These are phyloP conservation scores for Gymnocheta viridis DNA, from an alignment of 2,888 invertebrate species.

Conservation along the genomic window DNA sequence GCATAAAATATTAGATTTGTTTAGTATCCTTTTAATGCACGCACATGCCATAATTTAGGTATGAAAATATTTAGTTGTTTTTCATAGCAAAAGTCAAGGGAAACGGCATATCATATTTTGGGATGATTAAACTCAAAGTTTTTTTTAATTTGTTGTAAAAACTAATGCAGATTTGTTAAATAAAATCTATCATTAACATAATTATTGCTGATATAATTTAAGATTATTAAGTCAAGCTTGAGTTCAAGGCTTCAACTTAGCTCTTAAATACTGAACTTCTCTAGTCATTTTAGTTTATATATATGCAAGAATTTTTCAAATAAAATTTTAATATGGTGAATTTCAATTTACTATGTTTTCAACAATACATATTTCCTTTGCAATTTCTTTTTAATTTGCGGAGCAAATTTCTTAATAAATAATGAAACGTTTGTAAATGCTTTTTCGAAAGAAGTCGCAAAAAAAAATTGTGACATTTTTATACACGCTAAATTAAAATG, in stretches of 20 bases:
- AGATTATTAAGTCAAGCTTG: no score
- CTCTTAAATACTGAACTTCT: no score
- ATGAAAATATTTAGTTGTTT: not conserved
- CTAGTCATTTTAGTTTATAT: no score
- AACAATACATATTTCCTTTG: not conserved
- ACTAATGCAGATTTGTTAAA: no score
- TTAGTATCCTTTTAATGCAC: slow-evolving; percentile 28
- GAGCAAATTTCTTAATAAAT: not conserved
- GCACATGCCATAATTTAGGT: slow-evolving; percentile 2
- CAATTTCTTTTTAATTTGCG: not conserved
- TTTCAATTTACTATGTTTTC: not conserved
- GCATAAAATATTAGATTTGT: slow-evolving; percentile 18
- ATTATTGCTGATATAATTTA: no score
- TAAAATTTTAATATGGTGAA: not conserved
- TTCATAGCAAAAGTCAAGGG: not conserved
- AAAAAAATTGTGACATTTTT: not conserved
- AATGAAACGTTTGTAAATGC: slow-evolving; percentile 10
- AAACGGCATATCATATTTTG: not conserved
- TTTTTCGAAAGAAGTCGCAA: not conserved
- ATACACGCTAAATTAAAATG: slow-evolving; percentile 31
- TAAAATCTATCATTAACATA: no score
- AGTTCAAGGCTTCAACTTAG: no score
- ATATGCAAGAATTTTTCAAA: no score
- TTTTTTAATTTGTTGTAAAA: not conserved
- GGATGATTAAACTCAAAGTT: not conserved